Evolutionary conservation across 2,113 vertebrate species (phyloP), one percentile per base, ranked within the genome.

Genomic region (Gymnarchus niloticus): DNA sequence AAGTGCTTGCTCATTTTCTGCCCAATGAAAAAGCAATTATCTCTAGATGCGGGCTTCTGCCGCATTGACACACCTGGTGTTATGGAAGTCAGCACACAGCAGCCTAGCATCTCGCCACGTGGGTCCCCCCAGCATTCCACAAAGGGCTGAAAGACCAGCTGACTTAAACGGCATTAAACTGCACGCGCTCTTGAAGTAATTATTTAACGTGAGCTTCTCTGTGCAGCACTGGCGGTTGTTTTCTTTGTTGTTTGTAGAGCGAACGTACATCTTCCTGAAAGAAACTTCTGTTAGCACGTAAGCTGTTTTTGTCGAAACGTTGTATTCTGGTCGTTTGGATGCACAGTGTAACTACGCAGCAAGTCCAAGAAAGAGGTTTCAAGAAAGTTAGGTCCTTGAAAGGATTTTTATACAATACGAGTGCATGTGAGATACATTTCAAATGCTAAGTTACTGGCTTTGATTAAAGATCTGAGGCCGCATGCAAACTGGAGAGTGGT

Each of bases 21-120:
- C 61, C 61, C 61, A 41, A 19, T 51, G 84, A 52, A 76, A 85
- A 54, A 51, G 57, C 49, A 48, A 52, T 85, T 52, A 65, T 12
- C 28, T 33, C 51, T 33, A 77, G 3, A 65, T 77, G 65, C 41
- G 65, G 14, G 46, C 41, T 48, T 46, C 41, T 1, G 37, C 21
- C 17, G 19, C 41, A 78, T 48, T 78, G 37, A 48, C 76, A 49
- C 44, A 46, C 76, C 44, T 48, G 44, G 76, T 6, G 41, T 48
- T 48, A n/a, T 7, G 76, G 44, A 48, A 78, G 76, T 46, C 76
- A 48, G 46, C 76, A 78, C 14, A n/a, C 41, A 8, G 23, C 23
- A 41, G 46, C 19, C 19, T 23, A 78, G 41, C 41, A 73, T 73
- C 23, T 78, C 76, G 17, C 9, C 3, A 78, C 23, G 44, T 48